A percentile compares a stretch with the other conserved stretches of the same genome.
phyloP scores from a whole-genome alignment of 2,797 vertebrate genomes.

The Propithecus deckenii region DNA sequence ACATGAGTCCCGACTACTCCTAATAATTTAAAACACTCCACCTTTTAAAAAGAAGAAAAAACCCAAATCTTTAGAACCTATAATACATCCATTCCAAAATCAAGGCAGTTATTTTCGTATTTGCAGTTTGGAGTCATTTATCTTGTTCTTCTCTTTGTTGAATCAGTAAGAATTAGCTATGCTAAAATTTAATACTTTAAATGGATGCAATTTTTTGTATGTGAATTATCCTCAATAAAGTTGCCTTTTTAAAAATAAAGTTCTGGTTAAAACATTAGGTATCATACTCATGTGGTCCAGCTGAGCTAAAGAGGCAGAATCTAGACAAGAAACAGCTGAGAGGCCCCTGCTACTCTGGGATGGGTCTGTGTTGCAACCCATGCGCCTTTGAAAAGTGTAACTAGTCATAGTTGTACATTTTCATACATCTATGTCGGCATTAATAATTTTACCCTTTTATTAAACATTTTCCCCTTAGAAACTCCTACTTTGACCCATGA shows the following conservation, averaged over 20 bases:
- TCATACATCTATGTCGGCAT: not conserved
- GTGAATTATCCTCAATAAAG: not conserved
- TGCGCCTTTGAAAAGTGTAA: not conserved
- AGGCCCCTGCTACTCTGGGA: not conserved
- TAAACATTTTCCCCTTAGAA: slow-evolving; percentile 83
- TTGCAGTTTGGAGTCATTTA: slow-evolving; percentile 12
- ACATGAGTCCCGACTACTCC: not conserved
- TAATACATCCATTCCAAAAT: not conserved
- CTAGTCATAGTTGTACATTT: not conserved
- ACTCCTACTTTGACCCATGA: slow-evolving; percentile 90
- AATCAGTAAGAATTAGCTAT: not conserved
- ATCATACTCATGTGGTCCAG: not conserved
- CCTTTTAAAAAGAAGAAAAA: not conserved
- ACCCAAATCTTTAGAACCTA: not conserved
- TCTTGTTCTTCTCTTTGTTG: not conserved
- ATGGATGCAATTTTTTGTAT: not conserved
- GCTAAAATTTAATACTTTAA: slow-evolving; percentile 21
- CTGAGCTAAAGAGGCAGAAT: not conserved
- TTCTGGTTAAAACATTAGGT: not conserved
- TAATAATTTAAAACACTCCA: not conserved
- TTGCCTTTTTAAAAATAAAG: not conserved
- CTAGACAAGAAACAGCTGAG: not conserved
- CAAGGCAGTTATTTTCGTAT: not conserved
- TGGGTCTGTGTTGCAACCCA: not conserved
- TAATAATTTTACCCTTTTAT: not conserved